Evolutionary conservation across 2,797 vertebrate species (phyloP).

Genomic region (Gymnoscopelus braueri): DNA sequence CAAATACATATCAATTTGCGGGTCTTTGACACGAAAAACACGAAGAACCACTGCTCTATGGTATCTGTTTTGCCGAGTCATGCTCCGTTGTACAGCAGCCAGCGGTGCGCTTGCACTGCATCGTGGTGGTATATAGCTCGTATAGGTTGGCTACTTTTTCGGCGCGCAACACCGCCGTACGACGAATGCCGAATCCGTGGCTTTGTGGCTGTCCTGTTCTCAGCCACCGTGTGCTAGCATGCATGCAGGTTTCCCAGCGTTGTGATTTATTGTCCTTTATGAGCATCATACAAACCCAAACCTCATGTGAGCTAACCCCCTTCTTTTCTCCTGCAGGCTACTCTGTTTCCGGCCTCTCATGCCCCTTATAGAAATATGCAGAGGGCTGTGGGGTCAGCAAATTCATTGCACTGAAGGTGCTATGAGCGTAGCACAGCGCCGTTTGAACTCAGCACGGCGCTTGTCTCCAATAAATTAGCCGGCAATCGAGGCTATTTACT

Average conservation of each 20-base stretch:
- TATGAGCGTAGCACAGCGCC: slow-evolving; percentile 61
- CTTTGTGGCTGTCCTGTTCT: slow-evolving; percentile 28
- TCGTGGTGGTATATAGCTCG: no score
- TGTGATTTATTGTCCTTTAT: slow-evolving; percentile 71
- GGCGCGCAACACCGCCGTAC: no score
- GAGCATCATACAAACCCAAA: slow-evolving; percentile 72
- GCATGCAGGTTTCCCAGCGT: slow-evolving; percentile 49
- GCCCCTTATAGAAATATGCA: slow-evolving; percentile 73
- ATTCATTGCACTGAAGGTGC: slow-evolving; percentile 80
- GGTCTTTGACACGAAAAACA: no score
- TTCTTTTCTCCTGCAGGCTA: slow-evolving; percentile 39
- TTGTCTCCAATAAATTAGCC: slow-evolving; percentile 82
- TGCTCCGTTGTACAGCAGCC: no score
- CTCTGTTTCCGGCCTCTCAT: slow-evolving; percentile 67
- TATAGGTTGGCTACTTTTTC: no score
- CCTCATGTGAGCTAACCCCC: slow-evolving; percentile 72
- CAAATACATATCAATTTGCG: not conserved
- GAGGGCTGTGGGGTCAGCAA: slow-evolving; percentile 74
- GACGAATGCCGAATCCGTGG: slow-evolving; percentile 4
- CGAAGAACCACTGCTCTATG: no score
- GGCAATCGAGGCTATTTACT: slow-evolving; percentile 76
- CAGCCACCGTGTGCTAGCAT: slow-evolving; percentile 52
- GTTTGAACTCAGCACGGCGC: slow-evolving; percentile 80
- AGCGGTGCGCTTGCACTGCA: no score
- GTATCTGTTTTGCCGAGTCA: no score